A percentile compares a stretch with the other conserved stretches of the same genome.
These are phyloP conservation scores for Paradisaea rubra DNA, from an alignment of 2,113 vertebrate species.

Conservation along the genomic window DNA sequence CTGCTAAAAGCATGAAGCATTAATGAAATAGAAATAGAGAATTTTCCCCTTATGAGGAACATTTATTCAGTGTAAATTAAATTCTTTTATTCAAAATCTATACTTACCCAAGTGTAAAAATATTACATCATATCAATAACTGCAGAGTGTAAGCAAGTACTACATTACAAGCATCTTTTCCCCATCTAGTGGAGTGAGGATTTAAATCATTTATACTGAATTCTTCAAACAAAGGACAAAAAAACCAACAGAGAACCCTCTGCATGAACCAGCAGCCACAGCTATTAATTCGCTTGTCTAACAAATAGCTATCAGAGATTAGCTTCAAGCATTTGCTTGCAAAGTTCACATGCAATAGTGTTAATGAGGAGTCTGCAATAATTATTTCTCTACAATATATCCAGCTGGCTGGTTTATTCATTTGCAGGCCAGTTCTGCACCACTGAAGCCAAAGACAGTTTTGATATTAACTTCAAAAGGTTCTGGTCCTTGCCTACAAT, in stretches of 20 bases:
- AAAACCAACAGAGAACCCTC: not conserved
- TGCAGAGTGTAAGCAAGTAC: conserved; percentile 6
- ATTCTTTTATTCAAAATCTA: conserved; percentile 56
- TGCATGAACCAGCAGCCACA: not conserved
- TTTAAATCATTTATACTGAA: conserved; percentile 23
- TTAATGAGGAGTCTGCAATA: conserved; percentile 23
- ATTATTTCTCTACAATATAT: conserved; percentile 8
- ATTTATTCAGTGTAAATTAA: conserved; percentile 58
- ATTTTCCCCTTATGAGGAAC: conserved; percentile 10
- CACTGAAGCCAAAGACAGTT: not conserved
- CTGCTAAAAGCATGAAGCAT: conserved; percentile 36
- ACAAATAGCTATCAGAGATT: not conserved
- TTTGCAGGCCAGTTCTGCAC: conserved; percentile 3
- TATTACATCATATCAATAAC: conserved; percentile 37
- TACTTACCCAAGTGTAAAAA: conserved; percentile 39
- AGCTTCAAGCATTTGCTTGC: not conserved
- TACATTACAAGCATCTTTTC: not conserved
- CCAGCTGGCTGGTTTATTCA: conserved; percentile 17
- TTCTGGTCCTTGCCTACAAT: not conserved
- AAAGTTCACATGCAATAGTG: not conserved
- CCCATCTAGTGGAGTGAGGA: conserved; percentile 22
- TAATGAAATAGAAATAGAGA: conserved; percentile 41
- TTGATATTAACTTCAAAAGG: conserved; percentile 2
- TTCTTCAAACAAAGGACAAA: conserved; percentile 1
- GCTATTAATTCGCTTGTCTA: not conserved